Evolutionary conservation across 1,140 invertebrate species (phyloP).

Genomic region (Dufourea novaeangliae): DNA sequence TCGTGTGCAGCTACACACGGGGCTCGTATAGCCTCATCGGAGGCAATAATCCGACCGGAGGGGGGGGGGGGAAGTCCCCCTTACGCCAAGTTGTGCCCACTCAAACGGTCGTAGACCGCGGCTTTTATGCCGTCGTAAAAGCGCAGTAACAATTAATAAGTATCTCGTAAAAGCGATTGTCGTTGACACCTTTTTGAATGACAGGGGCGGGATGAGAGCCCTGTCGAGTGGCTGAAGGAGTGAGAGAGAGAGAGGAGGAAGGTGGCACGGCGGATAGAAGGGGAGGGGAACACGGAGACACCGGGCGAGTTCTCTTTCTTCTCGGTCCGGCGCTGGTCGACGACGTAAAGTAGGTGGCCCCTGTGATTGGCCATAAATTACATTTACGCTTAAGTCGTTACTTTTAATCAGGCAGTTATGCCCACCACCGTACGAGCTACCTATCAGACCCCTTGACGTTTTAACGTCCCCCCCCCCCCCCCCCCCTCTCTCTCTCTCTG

Average conservation of each 20-base stretch:
- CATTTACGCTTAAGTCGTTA: slow-evolving; percentile 76
- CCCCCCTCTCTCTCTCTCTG: no score
- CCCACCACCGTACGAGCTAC: slow-evolving; percentile 46
- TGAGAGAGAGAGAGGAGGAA: slow-evolving; percentile 41
- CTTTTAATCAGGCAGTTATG: slow-evolving; percentile 80
- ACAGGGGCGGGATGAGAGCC: slow-evolving; percentile 73
- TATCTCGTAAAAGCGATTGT: slow-evolving; percentile 82
- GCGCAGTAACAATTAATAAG: slow-evolving; percentile 82
- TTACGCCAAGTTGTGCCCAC: slow-evolving; percentile 66
- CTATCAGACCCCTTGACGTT: slow-evolving; percentile 53
- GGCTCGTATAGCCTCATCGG: slow-evolving; percentile 61
- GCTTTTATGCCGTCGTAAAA: slow-evolving; percentile 82
- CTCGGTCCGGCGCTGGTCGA: neutral
- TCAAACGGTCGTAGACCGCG: slow-evolving; percentile 78
- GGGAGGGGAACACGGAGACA: neutral
- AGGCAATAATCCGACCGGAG: slow-evolving; percentile 77
- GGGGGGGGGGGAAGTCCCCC: slow-evolving; percentile 71
- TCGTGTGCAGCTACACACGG: slow-evolving; percentile 40
- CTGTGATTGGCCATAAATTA: slow-evolving; percentile 79
- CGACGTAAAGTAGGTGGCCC: slow-evolving; percentile 63
- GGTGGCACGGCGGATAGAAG: slow-evolving; percentile 29
- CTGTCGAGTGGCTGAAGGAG: no score
- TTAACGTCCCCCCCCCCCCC: slow-evolving; percentile 47
- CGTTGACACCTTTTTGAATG: slow-evolving; percentile 82
- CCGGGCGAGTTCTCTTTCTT: slow-evolving; percentile 6